Evolutionary conservation across 1,140 invertebrate species (phyloP).

Genomic region (Maniola jurtina): DNA sequence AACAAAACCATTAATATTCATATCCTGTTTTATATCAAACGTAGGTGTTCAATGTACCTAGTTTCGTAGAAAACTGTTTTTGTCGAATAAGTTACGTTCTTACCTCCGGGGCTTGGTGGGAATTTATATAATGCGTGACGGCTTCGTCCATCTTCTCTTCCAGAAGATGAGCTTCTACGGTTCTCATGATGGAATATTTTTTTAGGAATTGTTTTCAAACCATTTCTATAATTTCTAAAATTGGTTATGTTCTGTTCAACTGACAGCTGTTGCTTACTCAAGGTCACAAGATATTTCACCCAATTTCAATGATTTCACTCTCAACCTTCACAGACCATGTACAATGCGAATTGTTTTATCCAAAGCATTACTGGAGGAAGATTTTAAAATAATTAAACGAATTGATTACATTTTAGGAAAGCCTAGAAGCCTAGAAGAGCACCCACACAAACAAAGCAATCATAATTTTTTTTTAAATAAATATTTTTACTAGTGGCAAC

Average conservation of each 20-base stretch:
- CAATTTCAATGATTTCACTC: not conserved
- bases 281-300: slow-evolving; percentile 29
- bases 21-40: not conserved
- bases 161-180: slow-evolving; percentile 53
- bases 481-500: not conserved
- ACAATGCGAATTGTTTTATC: not conserved
- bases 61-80: not conserved
- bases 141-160: slow-evolving; percentile 68
- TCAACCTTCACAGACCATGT: not conserved
- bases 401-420: slow-evolving; percentile 3
- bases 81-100: not conserved
- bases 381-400: not conserved
- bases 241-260: slow-evolving; percentile 53
- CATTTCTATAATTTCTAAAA: slow-evolving; percentile 34
- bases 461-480: not conserved
- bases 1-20: slow-evolving; percentile 1
- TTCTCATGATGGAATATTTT: slow-evolving; percentile 48
- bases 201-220: slow-evolving; percentile 39
- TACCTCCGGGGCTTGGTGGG: slow-evolving; percentile 57
- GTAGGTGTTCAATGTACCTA: not conserved
- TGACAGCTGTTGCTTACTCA: slow-evolving; percentile 45
- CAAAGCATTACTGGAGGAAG: not conserved
- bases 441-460: not conserved
- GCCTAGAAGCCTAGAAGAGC: not conserved
- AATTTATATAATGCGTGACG: slow-evolving; percentile 65